Conservation (phyloP, 2,888 invertebrate species). For the Fragum sueziense region DNA sequence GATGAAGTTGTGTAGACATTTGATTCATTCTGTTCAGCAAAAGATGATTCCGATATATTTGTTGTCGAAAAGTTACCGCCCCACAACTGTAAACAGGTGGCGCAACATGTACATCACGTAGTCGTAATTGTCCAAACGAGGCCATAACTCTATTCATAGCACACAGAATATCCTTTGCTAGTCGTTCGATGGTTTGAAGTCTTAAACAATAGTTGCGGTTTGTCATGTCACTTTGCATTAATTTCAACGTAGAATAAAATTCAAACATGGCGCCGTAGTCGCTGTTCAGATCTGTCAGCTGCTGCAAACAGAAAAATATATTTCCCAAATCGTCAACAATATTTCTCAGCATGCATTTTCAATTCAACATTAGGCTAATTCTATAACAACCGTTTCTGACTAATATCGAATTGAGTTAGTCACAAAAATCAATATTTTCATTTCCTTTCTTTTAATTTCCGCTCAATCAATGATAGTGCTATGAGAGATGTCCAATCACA, state of each 20-base stretch:
- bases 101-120: slow-evolving; percentile 2
- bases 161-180: slow-evolving; percentile 1
- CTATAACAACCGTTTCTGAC: too few species aligned
- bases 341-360: too few species aligned
- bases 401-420: too few species aligned
- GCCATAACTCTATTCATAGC: neutral
- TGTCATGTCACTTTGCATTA: neutral
- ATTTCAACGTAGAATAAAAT: neutral
- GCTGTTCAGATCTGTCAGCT: neutral
- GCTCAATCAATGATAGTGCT: too few species aligned
- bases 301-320: too few species aligned
- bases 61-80: neutral
- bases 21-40: neutral
- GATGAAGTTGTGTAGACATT: neutral
- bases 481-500: too few species aligned
- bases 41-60: neutral
- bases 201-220: neutral
- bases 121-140: slow-evolving; percentile 11
- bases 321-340: too few species aligned
- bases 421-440: too few species aligned
- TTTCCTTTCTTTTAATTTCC: too few species aligned
- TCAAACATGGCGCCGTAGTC: neutral
- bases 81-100: slow-evolving; percentile 9
- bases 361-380: too few species aligned
- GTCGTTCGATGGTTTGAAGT: neutral